Conservation (phyloP, 1,140 invertebrate genomes). For the Ips nitidus region DNA sequence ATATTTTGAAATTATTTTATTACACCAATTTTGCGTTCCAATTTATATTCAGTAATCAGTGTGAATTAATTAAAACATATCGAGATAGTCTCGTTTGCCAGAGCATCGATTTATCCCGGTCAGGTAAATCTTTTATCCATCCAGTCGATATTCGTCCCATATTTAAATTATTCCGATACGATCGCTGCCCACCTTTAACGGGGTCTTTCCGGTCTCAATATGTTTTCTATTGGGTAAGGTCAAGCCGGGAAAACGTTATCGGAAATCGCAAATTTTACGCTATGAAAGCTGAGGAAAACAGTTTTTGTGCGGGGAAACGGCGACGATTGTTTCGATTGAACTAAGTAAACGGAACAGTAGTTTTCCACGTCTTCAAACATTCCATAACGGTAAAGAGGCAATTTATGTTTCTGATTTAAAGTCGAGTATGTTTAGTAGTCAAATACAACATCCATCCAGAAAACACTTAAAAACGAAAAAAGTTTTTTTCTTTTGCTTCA, state of each 20-base stretch:
- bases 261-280: background rate
- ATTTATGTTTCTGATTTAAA: too few species aligned
- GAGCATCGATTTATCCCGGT: background rate
- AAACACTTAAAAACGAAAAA: too few species aligned
- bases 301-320: too few species aligned
- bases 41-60: background rate
- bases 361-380: too few species aligned
- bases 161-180: conserved; percentile 1
- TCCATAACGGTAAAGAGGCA: too few species aligned
- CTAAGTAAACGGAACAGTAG: too few species aligned
- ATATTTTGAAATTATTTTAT: too few species aligned
- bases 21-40: background rate
- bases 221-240: background rate
- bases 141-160: conserved; percentile 1
- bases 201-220: background rate
- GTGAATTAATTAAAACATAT: background rate
- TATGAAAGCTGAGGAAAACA: too few species aligned
- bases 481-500: too few species aligned
- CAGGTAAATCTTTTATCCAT: background rate
- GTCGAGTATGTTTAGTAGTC: too few species aligned
- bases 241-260: background rate
- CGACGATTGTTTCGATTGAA: too few species aligned
- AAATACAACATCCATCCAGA: too few species aligned
- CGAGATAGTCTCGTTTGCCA: background rate
- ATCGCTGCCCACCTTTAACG: background rate